Percentiles rank a stretch among this genome's conserved stretches.
phyloP scores from a whole-genome alignment of 2,113 vertebrate genomes.

The Amblyornis subalaris region DNA sequence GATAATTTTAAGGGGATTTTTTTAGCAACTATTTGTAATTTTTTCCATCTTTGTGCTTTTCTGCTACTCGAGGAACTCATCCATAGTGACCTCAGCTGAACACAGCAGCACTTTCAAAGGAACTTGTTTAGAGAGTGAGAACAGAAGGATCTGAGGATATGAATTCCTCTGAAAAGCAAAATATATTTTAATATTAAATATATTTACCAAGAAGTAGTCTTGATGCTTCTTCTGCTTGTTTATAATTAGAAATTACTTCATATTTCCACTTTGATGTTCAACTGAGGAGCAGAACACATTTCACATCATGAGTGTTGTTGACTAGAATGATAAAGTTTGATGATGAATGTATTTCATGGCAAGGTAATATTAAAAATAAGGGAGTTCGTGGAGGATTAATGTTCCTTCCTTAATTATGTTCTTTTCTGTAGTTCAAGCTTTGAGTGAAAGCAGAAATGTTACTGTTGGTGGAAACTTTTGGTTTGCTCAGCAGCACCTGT shows the following conservation, averaged over 20 bases:
- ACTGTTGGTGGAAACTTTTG: not conserved
- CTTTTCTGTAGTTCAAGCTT: not conserved
- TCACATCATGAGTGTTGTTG: not conserved
- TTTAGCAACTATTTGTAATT: not conserved
- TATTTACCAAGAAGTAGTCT: not conserved
- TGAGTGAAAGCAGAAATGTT: not conserved
- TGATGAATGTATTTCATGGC: not conserved
- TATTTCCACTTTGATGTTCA: constrained; percentile 2
- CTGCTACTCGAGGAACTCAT: not conserved
- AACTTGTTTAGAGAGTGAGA: not conserved
- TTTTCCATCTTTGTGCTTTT: not conserved
- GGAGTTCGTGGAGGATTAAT: not conserved
- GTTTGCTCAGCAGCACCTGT: not conserved
- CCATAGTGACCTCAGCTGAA: not conserved
- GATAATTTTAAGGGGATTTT: not conserved
- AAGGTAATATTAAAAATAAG: not conserved
- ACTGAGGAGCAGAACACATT: not conserved
- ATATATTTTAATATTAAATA: not conserved
- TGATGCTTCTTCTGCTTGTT: not conserved
- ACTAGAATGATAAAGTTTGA: not conserved
- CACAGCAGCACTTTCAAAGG: not conserved
- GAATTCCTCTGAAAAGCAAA: not conserved
- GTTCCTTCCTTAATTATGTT: not conserved
- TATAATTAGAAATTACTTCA: not conserved
- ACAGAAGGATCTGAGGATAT: not conserved